Base-by-base conservation (phyloP, 53 echinoderm and acorn worm genomes). In the Arbacia lixula region DNA sequence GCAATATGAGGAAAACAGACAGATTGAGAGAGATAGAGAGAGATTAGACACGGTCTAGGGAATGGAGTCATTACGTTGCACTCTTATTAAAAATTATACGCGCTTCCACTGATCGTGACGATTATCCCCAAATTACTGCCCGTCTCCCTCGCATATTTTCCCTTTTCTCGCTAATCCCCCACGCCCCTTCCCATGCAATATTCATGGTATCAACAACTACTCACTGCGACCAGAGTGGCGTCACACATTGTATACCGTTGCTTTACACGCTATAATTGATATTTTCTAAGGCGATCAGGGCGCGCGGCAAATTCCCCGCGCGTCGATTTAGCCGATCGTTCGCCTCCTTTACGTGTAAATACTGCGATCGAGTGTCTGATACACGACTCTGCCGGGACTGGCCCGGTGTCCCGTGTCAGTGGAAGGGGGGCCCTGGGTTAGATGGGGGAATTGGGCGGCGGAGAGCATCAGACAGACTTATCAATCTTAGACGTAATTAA, bases 401-500 rank as follows among this genome's bases (percentile, higher is more conserved):
- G n/a, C n/a, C n/a, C 29, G 52, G 73, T 73, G 52, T 73, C 73
- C 49, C 50, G 73, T 73, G 73, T 50, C 73, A 73, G 32, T 52
- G 31, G n/a, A n/a, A n/a, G n/a, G 30, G 50, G 73, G 53, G 53
- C 53, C 33, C 16, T 16, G 32, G 53, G 73, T 31, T 52, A 52
- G 31, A 5, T 12, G 33, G 30, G 46, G 73, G 69, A 21, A 68
- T 33, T 73, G 5, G 33, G 33, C 46, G 53, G 73, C 73, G 35
- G 73, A 52, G 20, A 14, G 5, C 29, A 33, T 73, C 46, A 32
- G 35, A 41, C 10, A 52, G 53, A 53, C 73, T 51, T 73, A 73
- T 73, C 73, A 28, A 73, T 73, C 73, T 73, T 73, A 73, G 16
- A 16, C 21, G 73, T 33, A 73, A 73, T 73, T 73, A 73, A 73